phyloP scores from a whole-genome alignment of 2,888 invertebrate species.

The Nemotelus pantherinus region DNA sequence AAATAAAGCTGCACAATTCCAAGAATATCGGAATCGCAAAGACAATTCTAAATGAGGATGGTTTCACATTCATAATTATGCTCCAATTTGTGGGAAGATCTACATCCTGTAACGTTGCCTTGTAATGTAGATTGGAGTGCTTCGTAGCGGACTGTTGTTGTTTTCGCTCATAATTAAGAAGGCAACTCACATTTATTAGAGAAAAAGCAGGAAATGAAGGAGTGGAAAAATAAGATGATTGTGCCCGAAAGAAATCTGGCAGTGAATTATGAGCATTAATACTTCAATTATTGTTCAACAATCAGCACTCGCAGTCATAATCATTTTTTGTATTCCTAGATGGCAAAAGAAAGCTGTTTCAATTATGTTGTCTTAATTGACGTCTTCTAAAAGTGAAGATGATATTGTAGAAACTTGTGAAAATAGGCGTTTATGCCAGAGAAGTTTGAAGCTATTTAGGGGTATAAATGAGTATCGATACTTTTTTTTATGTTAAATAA shows the following conservation, averaged over 20 bases:
- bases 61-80: conserved; percentile 26
- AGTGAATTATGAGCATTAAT: conserved; percentile 35
- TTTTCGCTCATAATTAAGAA: too few species aligned
- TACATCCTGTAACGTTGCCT: too few species aligned
- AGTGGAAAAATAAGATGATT: background rate
- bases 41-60: conserved; percentile 30
- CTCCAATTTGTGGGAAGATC: background rate
- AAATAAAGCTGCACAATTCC: conserved; percentile 23
- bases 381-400: background rate
- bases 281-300: conserved; percentile 36
- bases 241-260: conserved; percentile 5
- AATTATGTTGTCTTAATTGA: conserved; percentile 34
- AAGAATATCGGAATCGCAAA: conserved; percentile 11
- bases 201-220: background rate
- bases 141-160: too few species aligned
- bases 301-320: conserved; percentile 10
- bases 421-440: background rate
- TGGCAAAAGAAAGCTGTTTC: conserved; percentile 16
- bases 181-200: too few species aligned
- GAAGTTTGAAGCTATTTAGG: background rate
- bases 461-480: background rate
- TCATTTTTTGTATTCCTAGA: background rate
- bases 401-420: background rate
- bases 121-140: too few species aligned
- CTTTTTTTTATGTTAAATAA: background rate